Base-by-base conservation (phyloP, 2,797 vertebrate species). In the Neomorphus geoffroyi region DNA sequence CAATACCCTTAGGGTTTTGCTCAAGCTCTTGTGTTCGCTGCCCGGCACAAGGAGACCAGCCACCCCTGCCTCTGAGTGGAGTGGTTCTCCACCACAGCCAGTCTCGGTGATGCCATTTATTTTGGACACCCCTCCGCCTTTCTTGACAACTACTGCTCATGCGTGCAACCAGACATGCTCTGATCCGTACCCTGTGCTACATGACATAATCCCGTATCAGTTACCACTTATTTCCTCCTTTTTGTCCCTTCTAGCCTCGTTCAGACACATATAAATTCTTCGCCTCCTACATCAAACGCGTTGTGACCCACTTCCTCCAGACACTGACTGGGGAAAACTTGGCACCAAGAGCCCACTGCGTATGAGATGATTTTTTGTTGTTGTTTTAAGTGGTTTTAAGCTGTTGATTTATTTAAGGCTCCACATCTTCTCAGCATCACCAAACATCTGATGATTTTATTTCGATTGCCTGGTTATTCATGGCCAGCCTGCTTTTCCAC, bases 401-500 rank as follows among this genome's bases (percentile, higher is more conserved):
- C 66, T 69, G 64, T 66, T 75, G 93, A 83, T 89, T 93, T 67
- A 60, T 94, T 65, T 21, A 26, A 46, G 45, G 41, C 71, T 90
- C 81, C 33, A n/a, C 62, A 46, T 85, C 85, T 90, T 88, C 91
- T 48, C 85, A 89, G 73, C 69, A 64, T 93, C 97, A 84, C 94
- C 85, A 48, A 80, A 64, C 77, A 77, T 92, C 86, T 50, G 35
- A 95, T 65, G 90, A 72, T 89, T 96, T 95, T 94, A 92, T 94
- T 90, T 91, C 66, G 7, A 8, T 14, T 28, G 88, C 88, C 85
- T 10, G 15, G 27, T 88, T 89, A 71, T 88, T 82, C 22, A 16
- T 21, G 21, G 32, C 24, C 22, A 39, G 51, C 78, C 97, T 98
- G 97, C 91, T 95, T 97, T 98, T 96, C 87, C 82, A 96, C 94